Conservation (phyloP, 2,113 vertebrate species). For the Hucho hucho region DNA sequence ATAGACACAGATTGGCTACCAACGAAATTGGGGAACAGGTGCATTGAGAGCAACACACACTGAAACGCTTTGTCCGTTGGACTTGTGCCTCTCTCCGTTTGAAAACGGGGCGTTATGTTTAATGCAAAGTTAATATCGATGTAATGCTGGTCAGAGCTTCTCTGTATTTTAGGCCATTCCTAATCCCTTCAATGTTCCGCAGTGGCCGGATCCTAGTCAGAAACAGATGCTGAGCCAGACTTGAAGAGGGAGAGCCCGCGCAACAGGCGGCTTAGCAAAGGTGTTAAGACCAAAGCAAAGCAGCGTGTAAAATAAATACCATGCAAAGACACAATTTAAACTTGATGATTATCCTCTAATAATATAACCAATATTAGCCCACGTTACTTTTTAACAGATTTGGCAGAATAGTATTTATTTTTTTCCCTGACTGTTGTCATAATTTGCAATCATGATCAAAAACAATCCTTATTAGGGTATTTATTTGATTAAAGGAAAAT, state of each 20-base stretch:
- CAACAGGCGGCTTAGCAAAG: slow-evolving; percentile 12
- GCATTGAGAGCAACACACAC: slow-evolving; percentile 36
- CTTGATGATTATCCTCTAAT: background rate
- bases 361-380: background rate
- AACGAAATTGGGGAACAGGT: slow-evolving; percentile 54
- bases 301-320: slow-evolving; percentile 1
- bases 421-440: too few species aligned
- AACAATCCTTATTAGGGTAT: too few species aligned
- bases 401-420: too few species aligned
- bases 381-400: too few species aligned
- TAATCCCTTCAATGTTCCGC: slow-evolving; percentile 71
- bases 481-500: too few species aligned
- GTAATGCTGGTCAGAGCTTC: slow-evolving; percentile 70
- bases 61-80: slow-evolving; percentile 46
- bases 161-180: slow-evolving; percentile 51
- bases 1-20: slow-evolving; percentile 11
- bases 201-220: slow-evolving; percentile 19
- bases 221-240: slow-evolving; percentile 53
- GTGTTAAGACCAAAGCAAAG: slow-evolving; percentile 27
- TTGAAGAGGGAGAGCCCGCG: background rate
- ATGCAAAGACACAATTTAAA: slow-evolving; percentile 13
- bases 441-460: too few species aligned
- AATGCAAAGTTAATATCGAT: slow-evolving; percentile 78
- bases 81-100: slow-evolving; percentile 49
- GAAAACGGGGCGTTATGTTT: slow-evolving; percentile 65